phyloP scores from a whole-genome alignment of 2,797 vertebrate species.

The Hydrolagus colliei region DNA sequence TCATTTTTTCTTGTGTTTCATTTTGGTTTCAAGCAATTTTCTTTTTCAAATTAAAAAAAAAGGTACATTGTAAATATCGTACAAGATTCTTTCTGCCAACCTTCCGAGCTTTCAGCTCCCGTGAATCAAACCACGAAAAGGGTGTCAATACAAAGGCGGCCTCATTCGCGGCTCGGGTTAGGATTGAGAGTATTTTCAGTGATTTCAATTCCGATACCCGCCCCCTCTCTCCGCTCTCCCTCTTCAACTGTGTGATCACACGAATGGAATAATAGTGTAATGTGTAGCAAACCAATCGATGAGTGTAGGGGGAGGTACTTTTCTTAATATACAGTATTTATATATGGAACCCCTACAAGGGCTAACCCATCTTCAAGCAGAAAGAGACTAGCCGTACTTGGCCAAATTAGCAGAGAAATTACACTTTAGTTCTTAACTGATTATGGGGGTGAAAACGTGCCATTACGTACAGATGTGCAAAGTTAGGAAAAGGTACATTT shows the following conservation, averaged over 20 bases:
- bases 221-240: background rate
- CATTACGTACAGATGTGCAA: no score
- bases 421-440: background rate
- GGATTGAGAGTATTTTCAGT: no score
- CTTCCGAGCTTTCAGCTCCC: background rate
- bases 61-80: conserved; percentile 31
- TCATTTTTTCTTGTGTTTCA: background rate
- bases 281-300: no score
- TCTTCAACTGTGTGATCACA: no score
- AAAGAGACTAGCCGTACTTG: background rate
- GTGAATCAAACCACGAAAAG: background rate
- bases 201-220: background rate
- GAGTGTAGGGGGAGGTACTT: conserved; percentile 16
- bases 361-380: background rate
- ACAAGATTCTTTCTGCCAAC: background rate
- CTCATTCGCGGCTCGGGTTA: no score
- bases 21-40: no score
- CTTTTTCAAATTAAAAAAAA: background rate
- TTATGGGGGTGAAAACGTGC: background rate
- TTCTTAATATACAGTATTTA: background rate
- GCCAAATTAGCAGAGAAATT: background rate
- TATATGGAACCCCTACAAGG: background rate
- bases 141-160: background rate
- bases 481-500: no score
- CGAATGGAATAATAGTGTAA: no score